Base-by-base conservation (phyloP, 2,888 invertebrate genomes). In the Acleris laterana region DNA sequence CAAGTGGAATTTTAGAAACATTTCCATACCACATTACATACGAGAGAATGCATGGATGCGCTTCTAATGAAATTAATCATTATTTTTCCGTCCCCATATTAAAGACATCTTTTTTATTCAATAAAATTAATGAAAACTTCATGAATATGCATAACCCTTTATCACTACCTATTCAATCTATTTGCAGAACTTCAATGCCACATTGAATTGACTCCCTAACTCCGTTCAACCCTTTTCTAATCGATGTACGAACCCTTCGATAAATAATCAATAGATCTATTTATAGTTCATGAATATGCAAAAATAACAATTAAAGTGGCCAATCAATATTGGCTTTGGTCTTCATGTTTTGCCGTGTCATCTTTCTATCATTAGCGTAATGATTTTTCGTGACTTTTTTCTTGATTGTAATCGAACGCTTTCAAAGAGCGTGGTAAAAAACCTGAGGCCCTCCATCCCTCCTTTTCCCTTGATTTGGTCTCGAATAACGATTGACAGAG, bases 271-370 rank as follows among this genome's bases (percentile, higher is more conserved):
- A 69, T 70, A 50, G 75, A 72, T 70, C 32, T 62, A 68, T 69
- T 64, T 69, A 60, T 38, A 68, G 68, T 69, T 74, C 82, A 90
- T 91, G 92, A 92, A 92, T 92, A 92, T 92, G 85, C 90, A 90
- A 85, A 88, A 87, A 80, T 82, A 80, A 89, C 89, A 90, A 90
- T 88, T 83, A 88, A 68, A 71, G 74, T 77, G 53, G 49, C 46
- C 62, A 80, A 88, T 88, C 85, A 86, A 90, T 90, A 85, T 85
- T 80, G 77, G 79, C 74, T 82, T 82, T 81, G 80, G 83, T 85
- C 79, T 84, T 75, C 69, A 80, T 70, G 69, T 82, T 76, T 72
- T 69, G 85, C 72, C 67, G 71, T 84, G 81, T 92, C 91, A 91
- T 80, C 68, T 51, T 22, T 46, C 59, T 38, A 72, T 80, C 83